Evolutionary conservation across 2,888 invertebrate species (phyloP).

Genomic region (Pelosia muscerda): DNA sequence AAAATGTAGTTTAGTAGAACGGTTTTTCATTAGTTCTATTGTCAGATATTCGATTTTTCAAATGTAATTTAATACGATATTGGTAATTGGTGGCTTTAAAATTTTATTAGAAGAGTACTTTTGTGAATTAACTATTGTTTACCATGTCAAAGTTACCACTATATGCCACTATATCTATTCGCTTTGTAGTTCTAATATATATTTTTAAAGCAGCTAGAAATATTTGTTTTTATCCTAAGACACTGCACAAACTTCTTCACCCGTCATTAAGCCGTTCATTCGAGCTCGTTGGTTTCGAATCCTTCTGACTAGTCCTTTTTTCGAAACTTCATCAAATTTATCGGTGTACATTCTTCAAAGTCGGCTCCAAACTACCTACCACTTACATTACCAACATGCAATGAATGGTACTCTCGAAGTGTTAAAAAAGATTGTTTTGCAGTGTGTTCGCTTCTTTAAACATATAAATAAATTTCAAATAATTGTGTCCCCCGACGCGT

Average conservation of each 20-base stretch:
- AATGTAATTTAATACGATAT: too few species aligned
- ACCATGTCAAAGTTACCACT: too few species aligned
- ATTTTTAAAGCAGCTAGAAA: neutral
- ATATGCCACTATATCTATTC: too few species aligned
- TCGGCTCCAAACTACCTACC: neutral
- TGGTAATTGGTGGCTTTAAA: too few species aligned
- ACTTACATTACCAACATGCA: neutral
- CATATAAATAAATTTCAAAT: slow-evolving; percentile 77
- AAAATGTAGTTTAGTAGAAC: neutral
- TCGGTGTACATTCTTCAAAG: neutral
- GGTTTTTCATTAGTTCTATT: too few species aligned
- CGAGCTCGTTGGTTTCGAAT: neutral
- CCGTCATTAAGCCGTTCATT: neutral
- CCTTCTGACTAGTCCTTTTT: slow-evolving; percentile 1
- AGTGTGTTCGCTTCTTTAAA: slow-evolving; percentile 53
- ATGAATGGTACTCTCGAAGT: neutral
- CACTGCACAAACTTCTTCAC: neutral
- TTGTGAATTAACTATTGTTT: too few species aligned
- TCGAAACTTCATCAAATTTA: neutral
- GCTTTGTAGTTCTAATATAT: neutral
- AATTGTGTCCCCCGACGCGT: slow-evolving; percentile 68
- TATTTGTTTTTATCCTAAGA: neutral
- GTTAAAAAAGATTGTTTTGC: slow-evolving; percentile 24
- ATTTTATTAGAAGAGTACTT: too few species aligned
- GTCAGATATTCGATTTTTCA: too few species aligned